phyloP scores from a whole-genome alignment of 2,113 vertebrate species.

The Mobula birostris region DNA sequence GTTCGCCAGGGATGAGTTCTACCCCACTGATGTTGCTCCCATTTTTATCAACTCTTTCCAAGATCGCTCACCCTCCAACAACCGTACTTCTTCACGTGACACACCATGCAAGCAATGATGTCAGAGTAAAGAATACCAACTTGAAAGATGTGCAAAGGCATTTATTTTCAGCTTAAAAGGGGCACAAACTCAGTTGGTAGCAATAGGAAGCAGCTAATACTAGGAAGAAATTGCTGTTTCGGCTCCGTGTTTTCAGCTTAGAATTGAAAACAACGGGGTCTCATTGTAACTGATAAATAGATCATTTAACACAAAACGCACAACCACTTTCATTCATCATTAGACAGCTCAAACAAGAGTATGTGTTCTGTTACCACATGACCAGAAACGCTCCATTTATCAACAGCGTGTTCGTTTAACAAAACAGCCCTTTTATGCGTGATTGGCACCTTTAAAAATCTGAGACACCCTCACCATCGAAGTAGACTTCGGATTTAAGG shows the following conservation, averaged over 20 bases:
- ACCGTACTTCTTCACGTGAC: background rate
- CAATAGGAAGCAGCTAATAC: background rate
- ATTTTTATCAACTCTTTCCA: background rate
- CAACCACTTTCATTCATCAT: background rate
- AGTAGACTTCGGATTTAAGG: background rate
- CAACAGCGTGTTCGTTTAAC: background rate
- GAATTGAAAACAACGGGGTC: background rate
- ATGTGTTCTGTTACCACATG: background rate
- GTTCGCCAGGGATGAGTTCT: no score
- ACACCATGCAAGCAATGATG: no score
- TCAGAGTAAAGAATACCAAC: background rate
- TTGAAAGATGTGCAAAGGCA: background rate
- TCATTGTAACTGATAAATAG: background rate
- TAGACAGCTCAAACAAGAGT: background rate
- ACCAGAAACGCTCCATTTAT: background rate
- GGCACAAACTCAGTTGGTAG: background rate
- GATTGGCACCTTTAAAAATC: no score
- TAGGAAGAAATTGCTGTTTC: background rate
- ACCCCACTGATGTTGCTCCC: no score
- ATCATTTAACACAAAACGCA: background rate
- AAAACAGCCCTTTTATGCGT: background rate
- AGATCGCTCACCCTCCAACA: background rate
- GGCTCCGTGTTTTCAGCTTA: no score
- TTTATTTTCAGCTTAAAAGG: background rate
- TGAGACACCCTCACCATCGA: background rate